These are phyloP conservation scores for Camptogramma bilineatum DNA, from an alignment of 2,888 invertebrate species.

Conservation along the genomic window DNA sequence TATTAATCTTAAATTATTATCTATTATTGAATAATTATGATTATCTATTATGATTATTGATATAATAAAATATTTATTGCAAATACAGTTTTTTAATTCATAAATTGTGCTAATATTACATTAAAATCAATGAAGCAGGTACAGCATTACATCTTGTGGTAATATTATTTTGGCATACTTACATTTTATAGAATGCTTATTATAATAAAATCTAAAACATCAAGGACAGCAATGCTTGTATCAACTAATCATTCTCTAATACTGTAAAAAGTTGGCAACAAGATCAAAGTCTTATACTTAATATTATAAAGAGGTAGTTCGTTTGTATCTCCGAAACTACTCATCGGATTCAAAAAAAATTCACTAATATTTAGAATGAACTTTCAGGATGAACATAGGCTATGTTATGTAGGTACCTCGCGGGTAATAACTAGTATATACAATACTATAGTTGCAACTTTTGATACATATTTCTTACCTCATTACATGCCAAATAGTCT, in stretches of 20 bases:
- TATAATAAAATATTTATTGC: conserved; percentile 80
- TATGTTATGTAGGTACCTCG: no score
- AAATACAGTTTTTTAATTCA: conserved; percentile 43
- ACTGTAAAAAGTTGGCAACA: neutral
- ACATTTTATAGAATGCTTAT: neutral
- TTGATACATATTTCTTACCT: no score
- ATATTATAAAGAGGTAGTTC: no score
- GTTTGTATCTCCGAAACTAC: no score
- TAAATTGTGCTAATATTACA: neutral
- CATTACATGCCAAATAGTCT: no score
- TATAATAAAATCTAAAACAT: neutral
- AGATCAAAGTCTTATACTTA: no score
- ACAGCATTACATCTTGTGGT: neutral
- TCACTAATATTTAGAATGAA: no score
- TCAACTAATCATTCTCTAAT: neutral
- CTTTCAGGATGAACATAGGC: no score
- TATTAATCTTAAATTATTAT: conserved; percentile 68
- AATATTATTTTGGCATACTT: neutral
- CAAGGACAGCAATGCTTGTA: neutral
- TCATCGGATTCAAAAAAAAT: no score
- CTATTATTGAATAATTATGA: conserved; percentile 64
- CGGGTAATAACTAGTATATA: no score
- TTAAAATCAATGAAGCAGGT: neutral
- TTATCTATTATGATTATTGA: conserved; percentile 75
- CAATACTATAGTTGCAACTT: no score